Evolutionary conservation across 2,888 invertebrate species (phyloP).

Genomic region (Thymelicus acteon): DNA sequence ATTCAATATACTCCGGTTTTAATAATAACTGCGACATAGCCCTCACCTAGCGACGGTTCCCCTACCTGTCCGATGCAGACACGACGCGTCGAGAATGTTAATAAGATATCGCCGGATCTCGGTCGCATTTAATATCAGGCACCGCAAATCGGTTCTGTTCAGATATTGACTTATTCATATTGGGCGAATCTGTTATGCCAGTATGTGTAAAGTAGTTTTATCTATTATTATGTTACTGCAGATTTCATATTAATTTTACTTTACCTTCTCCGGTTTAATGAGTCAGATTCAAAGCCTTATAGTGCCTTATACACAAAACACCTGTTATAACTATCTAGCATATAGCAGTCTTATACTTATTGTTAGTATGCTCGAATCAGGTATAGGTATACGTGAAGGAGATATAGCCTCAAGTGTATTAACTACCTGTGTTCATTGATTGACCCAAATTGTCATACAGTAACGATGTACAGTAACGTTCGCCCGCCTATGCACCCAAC

Average conservation of each 20-base stretch:
- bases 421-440: constrained; percentile 60
- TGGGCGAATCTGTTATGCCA: background rate
- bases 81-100: constrained; percentile 63
- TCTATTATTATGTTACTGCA: too few relatives aligned
- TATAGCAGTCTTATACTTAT: too few relatives aligned
- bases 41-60: constrained; percentile 15
- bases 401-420: background rate
- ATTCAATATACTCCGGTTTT: background rate
- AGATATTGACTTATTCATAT: background rate
- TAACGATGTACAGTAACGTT: constrained; percentile 69
- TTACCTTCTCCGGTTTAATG: too few relatives aligned
- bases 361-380: too few relatives aligned
- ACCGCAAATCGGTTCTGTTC: constrained; percentile 7
- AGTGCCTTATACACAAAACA: too few relatives aligned
- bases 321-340: too few relatives aligned
- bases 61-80: constrained; percentile 53
- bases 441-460: constrained; percentile 76
- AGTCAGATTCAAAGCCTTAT: too few relatives aligned
- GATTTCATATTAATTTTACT: too few relatives aligned
- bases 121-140: constrained; percentile 5
- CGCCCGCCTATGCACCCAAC: constrained; percentile 45
- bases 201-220: too few relatives aligned
- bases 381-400: too few relatives aligned
- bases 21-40: constrained; percentile 2
- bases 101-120: constrained; percentile 58